These are phyloP conservation scores for Equus przewalskii DNA, from an alignment of 2,113 vertebrate species.

Conservation along the genomic window DNA sequence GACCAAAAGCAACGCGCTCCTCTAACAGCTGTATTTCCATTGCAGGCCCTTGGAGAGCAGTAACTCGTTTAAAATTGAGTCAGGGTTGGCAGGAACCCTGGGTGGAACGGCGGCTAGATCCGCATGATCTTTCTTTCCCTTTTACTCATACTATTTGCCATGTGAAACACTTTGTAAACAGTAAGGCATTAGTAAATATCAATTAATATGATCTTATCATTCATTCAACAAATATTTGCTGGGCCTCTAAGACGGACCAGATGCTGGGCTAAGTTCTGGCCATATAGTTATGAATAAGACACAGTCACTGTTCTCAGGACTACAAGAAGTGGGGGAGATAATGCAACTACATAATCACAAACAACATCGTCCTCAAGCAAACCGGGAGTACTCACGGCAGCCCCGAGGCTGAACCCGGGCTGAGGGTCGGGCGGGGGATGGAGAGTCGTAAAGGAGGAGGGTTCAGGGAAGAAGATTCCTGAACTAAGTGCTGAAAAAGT, in stretches of 20 bases:
- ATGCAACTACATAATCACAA: rapidly evolving
- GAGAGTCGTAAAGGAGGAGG: background rate
- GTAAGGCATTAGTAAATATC: background rate
- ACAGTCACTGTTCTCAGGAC: background rate
- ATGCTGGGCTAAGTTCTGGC: background rate
- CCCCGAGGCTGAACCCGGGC: rapidly evolving
- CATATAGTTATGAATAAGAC: background rate
- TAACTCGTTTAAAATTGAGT: conserved; percentile 2
- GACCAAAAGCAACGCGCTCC: background rate
- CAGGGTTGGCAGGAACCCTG: background rate
- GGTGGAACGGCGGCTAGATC: background rate
- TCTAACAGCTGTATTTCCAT: background rate
- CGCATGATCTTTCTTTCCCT: background rate
- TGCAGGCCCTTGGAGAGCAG: background rate
- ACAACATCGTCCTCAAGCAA: too few relatives aligned
- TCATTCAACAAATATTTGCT: background rate
- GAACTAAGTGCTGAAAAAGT: background rate
- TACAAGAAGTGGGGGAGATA: rapidly evolving
- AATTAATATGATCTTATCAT: background rate
- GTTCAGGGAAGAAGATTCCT: background rate
- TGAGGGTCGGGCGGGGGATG: rapidly evolving
- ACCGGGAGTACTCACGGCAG: rapidly evolving
- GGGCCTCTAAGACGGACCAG: background rate
- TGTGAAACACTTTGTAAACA: background rate
- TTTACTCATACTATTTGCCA: background rate